Conservation (phyloP, 2,888 invertebrate genomes). For the Dynastes tityus region DNA sequence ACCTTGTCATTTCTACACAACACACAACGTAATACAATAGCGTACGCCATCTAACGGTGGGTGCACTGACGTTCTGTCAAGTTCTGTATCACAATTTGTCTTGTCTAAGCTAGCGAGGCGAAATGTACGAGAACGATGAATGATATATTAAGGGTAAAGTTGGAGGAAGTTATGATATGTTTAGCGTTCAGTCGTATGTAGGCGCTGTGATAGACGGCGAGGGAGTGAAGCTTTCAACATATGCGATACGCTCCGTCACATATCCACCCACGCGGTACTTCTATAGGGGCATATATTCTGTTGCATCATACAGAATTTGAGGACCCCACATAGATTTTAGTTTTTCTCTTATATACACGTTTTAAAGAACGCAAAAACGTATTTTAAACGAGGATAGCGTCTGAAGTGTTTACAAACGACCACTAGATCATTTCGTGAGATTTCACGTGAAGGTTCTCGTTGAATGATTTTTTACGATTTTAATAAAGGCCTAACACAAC, state of each 20-base stretch:
- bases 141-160: slow-evolving; percentile 15
- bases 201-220: too few relatives aligned
- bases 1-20: too few relatives aligned
- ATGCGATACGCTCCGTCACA: neutral
- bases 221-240: neutral
- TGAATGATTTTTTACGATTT: too few relatives aligned
- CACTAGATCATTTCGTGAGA: too few relatives aligned
- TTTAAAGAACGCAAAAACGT: too few relatives aligned
- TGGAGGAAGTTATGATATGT: slow-evolving; percentile 14
- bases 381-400: too few relatives aligned
- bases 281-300: neutral
- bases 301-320: neutral
- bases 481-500: too few relatives aligned
- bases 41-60: neutral
- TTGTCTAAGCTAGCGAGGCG: neutral
- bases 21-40: too few relatives aligned
- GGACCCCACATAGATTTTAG: too few relatives aligned
- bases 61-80: neutral
- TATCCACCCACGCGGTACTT: neutral
- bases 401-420: too few relatives aligned
- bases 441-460: too few relatives aligned
- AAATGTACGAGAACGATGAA: neutral
- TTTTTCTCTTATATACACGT: too few relatives aligned
- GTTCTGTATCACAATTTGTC: neutral
- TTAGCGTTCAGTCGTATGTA: neutral